Conservation (phyloP, 2,797 vertebrate genomes). For the Spinus pinus region DNA sequence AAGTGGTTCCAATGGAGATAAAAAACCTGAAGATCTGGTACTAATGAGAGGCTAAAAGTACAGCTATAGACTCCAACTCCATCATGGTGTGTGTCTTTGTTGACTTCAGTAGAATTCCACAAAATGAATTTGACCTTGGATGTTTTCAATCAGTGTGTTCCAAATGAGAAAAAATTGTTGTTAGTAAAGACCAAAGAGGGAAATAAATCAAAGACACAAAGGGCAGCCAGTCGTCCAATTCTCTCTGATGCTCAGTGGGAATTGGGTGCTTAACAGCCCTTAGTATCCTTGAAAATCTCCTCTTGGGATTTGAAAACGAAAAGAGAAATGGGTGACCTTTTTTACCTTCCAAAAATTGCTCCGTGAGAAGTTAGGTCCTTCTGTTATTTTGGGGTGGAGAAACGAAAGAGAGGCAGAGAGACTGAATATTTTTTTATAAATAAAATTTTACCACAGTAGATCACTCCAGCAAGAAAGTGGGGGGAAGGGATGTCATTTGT, state of each 20-base stretch:
- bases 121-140: conserved; percentile 69
- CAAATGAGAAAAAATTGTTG: conserved; percentile 70
- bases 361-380: background rate
- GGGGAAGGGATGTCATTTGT: background rate
- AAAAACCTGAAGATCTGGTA: background rate
- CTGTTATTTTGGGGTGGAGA: background rate
- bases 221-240: conserved; percentile 60
- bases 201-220: conserved; percentile 70
- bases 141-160: conserved; percentile 65
- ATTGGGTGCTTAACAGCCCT: conserved; percentile 66
- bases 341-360: conserved; percentile 55
- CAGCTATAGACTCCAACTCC: conserved; percentile 31
- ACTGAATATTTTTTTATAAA: background rate
- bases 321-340: conserved; percentile 44
- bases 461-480: background rate
- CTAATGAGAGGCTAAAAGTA: conserved; percentile 48
- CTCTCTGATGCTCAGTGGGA: conserved; percentile 59
- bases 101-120: conserved; percentile 47
- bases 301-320: conserved; percentile 50
- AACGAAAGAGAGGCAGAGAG: background rate
- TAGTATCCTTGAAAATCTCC: conserved; percentile 63
- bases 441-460: background rate
- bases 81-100: conserved; percentile 46
- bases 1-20: background rate
- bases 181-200: conserved; percentile 64